phyloP scores from a whole-genome alignment of 2,113 vertebrate genomes.

The Aspidoscelis tigris region DNA sequence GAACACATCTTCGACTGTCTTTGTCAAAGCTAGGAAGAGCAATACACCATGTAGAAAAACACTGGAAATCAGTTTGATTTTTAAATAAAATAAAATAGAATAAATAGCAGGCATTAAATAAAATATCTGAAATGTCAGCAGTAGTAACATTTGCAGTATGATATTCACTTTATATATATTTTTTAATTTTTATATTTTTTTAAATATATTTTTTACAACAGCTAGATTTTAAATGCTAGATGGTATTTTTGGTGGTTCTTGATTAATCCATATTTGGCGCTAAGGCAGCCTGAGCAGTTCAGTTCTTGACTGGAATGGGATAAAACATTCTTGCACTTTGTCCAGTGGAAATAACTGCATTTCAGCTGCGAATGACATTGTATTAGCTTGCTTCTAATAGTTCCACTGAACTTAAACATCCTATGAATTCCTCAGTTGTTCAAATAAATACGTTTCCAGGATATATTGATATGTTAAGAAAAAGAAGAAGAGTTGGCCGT shows the following conservation, averaged over 20 bases:
- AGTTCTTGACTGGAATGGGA: conserved; percentile 72
- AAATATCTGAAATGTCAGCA: not conserved
- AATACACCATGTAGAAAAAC: not conserved
- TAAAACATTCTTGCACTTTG: conserved; percentile 66
- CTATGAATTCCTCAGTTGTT: conserved; percentile 11
- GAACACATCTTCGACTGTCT: not conserved
- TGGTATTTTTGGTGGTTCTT: conserved; percentile 63
- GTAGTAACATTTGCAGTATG: not conserved
- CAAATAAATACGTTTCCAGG: too few species aligned
- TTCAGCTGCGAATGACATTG: conserved; percentile 65
- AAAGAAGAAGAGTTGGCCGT: too few species aligned
- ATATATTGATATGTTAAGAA: too few species aligned
- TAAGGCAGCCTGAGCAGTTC: conserved; percentile 57
- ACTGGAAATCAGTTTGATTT: not conserved
- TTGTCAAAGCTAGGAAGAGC: conserved; percentile 25
- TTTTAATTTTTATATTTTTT: too few species aligned
- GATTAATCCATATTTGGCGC: conserved; percentile 65
- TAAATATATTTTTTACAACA: too few species aligned
- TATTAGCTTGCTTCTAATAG: conserved; percentile 37
- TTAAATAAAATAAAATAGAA: not conserved
- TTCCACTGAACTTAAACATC: conserved; percentile 56
- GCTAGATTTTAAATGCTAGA: conserved; percentile 37
- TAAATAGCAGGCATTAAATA: not conserved
- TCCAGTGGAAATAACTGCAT: conserved; percentile 69
- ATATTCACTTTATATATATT: not conserved